These are phyloP conservation scores for Lacanobia wlatinum DNA, from an alignment of 2,888 invertebrate genomes.

Conservation along the genomic window DNA sequence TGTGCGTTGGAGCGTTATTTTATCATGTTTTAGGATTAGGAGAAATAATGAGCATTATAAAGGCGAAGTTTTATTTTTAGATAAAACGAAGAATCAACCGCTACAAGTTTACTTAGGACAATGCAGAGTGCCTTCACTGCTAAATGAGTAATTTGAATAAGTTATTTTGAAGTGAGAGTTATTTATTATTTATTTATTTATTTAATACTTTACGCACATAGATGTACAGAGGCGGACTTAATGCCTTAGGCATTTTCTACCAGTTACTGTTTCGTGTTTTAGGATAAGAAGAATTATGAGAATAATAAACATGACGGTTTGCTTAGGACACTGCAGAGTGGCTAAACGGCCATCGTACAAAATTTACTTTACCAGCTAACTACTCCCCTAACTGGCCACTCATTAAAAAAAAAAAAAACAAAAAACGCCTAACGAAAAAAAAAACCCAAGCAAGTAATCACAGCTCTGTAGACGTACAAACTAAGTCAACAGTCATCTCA, in stretches of 20 bases:
- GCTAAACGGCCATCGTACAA: too few relatives aligned
- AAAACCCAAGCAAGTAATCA: conserved; percentile 54
- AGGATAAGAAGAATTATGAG: neutral
- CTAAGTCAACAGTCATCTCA: conserved; percentile 86
- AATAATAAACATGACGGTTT: neutral
- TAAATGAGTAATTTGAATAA: conserved; percentile 52
- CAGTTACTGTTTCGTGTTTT: neutral
- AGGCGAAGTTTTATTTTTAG: too few relatives aligned
- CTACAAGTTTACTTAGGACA: conserved; percentile 63
- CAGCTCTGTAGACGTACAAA: conserved; percentile 68
- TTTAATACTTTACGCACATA: too few relatives aligned
- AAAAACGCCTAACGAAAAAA: conserved; percentile 1
- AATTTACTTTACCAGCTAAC: too few relatives aligned
- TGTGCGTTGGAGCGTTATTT: neutral
- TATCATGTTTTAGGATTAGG: neutral
- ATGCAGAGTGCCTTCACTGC: conserved; percentile 30
- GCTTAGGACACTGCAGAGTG: too few relatives aligned
- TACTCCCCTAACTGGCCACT: neutral
- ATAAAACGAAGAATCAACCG: conserved; percentile 72
- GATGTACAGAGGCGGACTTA: too few relatives aligned
- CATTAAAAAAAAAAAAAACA: conserved; percentile 21
- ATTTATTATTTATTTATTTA: too few relatives aligned
- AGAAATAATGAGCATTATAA: neutral
- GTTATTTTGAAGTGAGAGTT: neutral
- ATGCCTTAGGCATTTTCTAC: too few relatives aligned